Percentiles rank a stretch among this genome's conserved stretches.
These are phyloP conservation scores for Mobula birostris DNA, from an alignment of 2,113 vertebrate species.

Conservation along the genomic window DNA sequence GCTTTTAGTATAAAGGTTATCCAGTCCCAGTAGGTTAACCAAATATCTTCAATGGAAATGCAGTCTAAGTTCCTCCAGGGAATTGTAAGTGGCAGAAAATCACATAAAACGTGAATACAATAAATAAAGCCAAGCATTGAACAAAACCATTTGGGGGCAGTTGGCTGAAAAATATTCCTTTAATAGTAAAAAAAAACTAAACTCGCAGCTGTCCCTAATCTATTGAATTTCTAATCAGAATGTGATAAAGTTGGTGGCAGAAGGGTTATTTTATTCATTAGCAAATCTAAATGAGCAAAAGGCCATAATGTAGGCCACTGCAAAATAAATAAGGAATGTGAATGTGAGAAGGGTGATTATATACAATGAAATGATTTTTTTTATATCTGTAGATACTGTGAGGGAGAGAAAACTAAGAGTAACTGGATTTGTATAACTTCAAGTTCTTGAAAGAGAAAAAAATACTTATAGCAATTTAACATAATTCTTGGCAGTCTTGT, in stretches of 20 bases:
- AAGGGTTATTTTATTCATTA: neutral
- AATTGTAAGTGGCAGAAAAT: neutral
- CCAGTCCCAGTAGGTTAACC: neutral
- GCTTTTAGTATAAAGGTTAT: constrained; percentile 33
- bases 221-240: neutral
- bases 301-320: neutral
- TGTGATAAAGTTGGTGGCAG: neutral
- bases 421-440: too few relatives aligned
- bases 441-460: too few relatives aligned
- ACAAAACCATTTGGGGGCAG: neutral
- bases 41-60: neutral
- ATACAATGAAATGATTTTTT: too few relatives aligned
- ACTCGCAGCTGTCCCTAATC: neutral
- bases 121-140: neutral
- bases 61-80: neutral
- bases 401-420: too few relatives aligned
- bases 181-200: constrained; percentile 6
- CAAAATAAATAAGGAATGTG: neutral
- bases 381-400: too few relatives aligned
- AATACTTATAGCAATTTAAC: too few relatives aligned
- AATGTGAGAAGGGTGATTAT: too few relatives aligned
- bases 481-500: too few relatives aligned
- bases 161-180: neutral
- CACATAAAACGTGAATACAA: neutral
- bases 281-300: neutral